Percentiles rank a stretch among this genome's conserved stretches.
Evolutionary conservation across 2,888 invertebrate genomes (phyloP).

Genomic region (Malthinus flaveolus): DNA sequence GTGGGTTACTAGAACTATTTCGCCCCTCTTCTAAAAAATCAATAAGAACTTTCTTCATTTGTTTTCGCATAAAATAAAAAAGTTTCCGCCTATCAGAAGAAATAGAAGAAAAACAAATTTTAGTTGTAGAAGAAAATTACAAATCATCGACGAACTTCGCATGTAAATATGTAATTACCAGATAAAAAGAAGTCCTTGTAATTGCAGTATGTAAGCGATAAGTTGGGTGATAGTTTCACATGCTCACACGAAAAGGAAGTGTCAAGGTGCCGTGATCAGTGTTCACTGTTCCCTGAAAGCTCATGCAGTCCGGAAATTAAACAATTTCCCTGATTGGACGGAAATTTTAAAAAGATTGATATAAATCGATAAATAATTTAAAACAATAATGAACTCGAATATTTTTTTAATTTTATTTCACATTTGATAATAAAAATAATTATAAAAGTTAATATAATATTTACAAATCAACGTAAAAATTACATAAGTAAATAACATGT

Average conservation of each 20-base stretch:
- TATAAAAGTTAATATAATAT: too few species aligned
- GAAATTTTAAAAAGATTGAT: slow-evolving; percentile 45
- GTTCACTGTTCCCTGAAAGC: slow-evolving; percentile 29
- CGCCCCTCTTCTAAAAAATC: slow-evolving; percentile 21
- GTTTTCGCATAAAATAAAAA: background rate
- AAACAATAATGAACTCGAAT: background rate
- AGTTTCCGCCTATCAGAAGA: background rate
- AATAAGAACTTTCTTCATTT: slow-evolving; percentile 5
- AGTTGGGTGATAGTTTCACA: slow-evolving; percentile 37
- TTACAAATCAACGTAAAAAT: too few species aligned
- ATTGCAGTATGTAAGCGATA: slow-evolving; percentile 30
- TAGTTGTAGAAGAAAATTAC: background rate
- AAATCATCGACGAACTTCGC: slow-evolving; percentile 13
- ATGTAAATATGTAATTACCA: slow-evolving; percentile 28
- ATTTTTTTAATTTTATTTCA: too few species aligned
- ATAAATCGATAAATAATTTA: slow-evolving; percentile 30
- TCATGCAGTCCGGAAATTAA: slow-evolving; percentile 50
- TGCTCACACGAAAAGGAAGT: slow-evolving; percentile 38
- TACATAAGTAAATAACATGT: too few species aligned
- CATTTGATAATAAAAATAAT: too few species aligned
- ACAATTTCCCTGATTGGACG: slow-evolving; percentile 50
- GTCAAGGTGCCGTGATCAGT: slow-evolving; percentile 35
- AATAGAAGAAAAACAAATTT: slow-evolving; percentile 1
- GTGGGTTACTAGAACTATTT: slow-evolving; percentile 28
- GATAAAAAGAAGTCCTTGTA: slow-evolving; percentile 30